These are phyloP conservation scores for Tenthredo mesomela DNA, from an alignment of 2,888 invertebrate genomes.

Conservation along the genomic window DNA sequence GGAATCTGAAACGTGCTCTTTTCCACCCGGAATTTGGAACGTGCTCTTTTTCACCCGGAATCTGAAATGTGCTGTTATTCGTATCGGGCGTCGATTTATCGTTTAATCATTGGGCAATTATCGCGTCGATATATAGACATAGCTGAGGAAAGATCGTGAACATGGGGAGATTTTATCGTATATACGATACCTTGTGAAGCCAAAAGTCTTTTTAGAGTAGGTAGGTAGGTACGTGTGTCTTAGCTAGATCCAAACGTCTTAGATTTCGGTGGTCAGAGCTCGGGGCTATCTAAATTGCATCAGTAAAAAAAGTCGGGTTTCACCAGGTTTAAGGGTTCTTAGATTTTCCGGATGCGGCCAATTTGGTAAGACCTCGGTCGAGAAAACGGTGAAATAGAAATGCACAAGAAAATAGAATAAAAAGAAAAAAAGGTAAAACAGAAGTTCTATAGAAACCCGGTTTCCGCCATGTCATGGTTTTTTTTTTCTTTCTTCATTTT, in stretches of 20 bases:
- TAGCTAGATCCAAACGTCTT: conserved; percentile 1
- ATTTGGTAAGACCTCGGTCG: conserved; percentile 27
- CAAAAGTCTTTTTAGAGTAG: conserved; percentile 23
- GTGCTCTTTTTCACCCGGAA: too few relatives aligned
- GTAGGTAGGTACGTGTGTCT: background rate
- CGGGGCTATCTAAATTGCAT: conserved; percentile 50
- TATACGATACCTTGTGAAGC: background rate
- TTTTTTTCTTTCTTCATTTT: background rate
- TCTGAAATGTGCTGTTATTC: too few relatives aligned
- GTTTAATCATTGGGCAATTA: conserved; percentile 39
- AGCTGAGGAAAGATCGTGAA: background rate
- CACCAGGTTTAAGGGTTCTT: conserved; percentile 39
- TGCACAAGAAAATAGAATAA: background rate
- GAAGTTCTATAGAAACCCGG: background rate
- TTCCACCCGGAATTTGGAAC: too few relatives aligned
- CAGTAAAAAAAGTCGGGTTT: conserved; percentile 36
- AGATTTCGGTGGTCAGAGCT: conserved; percentile 22
- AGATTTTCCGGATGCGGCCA: conserved; percentile 25
- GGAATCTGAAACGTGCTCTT: too few relatives aligned
- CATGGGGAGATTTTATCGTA: background rate
- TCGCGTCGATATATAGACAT: background rate
- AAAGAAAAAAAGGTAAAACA: background rate
- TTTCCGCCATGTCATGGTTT: background rate
- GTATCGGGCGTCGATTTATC: too few relatives aligned
- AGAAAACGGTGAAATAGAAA: conserved; percentile 7